Evolutionary conservation across 2,113 vertebrate genomes (phyloP).

Genomic region (Megaptera novaeangliae): DNA sequence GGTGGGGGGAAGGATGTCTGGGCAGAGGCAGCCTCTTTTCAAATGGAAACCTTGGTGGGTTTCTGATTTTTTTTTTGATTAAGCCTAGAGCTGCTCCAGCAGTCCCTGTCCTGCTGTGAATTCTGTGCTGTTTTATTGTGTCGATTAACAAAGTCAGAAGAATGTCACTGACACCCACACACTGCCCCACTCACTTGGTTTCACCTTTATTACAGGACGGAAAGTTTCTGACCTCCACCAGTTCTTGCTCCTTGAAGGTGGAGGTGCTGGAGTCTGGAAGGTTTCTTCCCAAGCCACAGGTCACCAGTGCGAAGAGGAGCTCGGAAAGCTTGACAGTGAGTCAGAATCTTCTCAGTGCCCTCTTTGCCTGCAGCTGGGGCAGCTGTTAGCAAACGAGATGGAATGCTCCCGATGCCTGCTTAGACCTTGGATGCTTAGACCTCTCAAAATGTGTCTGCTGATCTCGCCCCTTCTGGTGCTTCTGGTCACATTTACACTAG

Average conservation of each 20-base stretch:
- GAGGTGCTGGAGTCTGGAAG: background rate
- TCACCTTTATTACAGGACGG: background rate
- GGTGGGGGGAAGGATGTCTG: background rate
- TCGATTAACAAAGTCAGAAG: background rate
- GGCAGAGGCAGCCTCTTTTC: background rate
- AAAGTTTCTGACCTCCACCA: background rate
- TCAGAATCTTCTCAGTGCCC: background rate
- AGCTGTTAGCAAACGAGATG: background rate
- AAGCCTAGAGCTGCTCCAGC: background rate
- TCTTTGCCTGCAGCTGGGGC: background rate
- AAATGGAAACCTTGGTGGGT: background rate
- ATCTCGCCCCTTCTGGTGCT: background rate
- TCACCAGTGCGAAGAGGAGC: background rate
- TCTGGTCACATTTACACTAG: background rate
- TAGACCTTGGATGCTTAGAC: background rate
- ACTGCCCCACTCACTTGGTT: too few relatives aligned
- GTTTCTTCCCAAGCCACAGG: background rate
- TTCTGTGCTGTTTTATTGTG: background rate
- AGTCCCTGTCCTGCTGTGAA: background rate
- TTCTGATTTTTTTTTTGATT: background rate
- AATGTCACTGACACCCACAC: background rate
- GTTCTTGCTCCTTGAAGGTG: fast-evolving
- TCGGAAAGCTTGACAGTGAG: background rate
- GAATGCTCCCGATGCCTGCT: background rate
- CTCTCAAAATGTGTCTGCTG: fast-evolving